Evolutionary conservation across 2,888 invertebrate genomes (phyloP), one percentile per base, ranked within the genome.

Genomic region (Drosophila nr. perissopoda): DNA sequence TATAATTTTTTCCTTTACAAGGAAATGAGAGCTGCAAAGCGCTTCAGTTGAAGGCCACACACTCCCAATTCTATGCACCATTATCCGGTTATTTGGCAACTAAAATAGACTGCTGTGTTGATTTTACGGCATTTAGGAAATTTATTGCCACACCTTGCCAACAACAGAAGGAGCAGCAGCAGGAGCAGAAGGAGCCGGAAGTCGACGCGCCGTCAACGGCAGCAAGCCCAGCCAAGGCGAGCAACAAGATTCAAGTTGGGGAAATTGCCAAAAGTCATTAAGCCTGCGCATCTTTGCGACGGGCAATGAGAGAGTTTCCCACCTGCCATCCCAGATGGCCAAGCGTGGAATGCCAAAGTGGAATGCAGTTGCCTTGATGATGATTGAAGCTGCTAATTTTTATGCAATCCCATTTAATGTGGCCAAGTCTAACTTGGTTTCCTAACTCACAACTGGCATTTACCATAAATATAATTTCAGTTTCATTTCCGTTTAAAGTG

Each of bases 221-320:
- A 52, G 51, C 25, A 38, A 38, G 33, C 40, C 33, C 33, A 11
- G 33, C 33, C 49, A 38, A 51, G 58, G 29, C 46, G 40, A 34
- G 66, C 64, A 58, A 63, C 49, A 62, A 69, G 73, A 58, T 70
- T 70, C 67, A 54, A 65, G 79, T 77, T 82, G 76, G 70, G 90
- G 85, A 89, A 84, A 84, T 84, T 89, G 89, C 84, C 85, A 88
- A 84, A 84, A 84, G 88, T 89, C 84, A 84, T 84, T 84, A 88
- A 74, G 88, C 70, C 76, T 64, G 74, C 72, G 89, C 84, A 81
- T 67, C 64, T 56, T 40, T 78, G 84, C 74, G 72, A 61, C 49
- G 63, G 63, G 78, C 71, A 79, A 69, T 67, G 62, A 69, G 70
- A 87, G 70, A 83, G 73, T 75, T 75, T 36, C 71, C 48, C 71